Evolutionary conservation across 2,113 vertebrate genomes (phyloP).

Genomic region (Centropus bengalensis): DNA sequence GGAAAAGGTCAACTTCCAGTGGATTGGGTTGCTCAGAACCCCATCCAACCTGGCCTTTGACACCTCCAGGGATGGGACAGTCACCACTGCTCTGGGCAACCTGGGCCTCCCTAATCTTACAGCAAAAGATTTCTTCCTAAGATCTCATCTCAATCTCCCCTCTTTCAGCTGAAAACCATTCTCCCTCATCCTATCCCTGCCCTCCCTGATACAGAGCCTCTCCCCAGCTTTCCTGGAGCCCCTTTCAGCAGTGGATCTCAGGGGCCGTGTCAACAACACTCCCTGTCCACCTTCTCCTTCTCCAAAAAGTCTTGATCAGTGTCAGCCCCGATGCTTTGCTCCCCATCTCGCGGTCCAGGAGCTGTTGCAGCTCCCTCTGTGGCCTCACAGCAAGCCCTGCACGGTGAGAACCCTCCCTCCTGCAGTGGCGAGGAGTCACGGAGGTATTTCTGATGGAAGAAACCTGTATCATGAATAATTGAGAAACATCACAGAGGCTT

Average conservation of each 20-base stretch:
- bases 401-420: accelerated
- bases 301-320: background rate
- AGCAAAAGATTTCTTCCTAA: too few species aligned
- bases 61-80: too few species aligned
- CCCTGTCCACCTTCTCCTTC: background rate
- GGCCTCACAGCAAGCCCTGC: accelerated
- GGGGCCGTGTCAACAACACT: background rate
- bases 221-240: too few species aligned
- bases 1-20: too few species aligned
- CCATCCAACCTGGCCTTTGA: too few species aligned
- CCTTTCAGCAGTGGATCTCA: background rate
- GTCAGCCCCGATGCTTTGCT: background rate
- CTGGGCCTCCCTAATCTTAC: too few species aligned
- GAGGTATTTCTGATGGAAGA: constrained; percentile 42
- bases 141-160: too few species aligned
- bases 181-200: too few species aligned
- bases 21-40: too few species aligned
- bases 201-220: too few species aligned
- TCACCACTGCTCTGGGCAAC: too few species aligned
- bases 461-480: constrained; percentile 41
- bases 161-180: too few species aligned
- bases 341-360: background rate
- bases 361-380: background rate
- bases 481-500: background rate
- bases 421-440: accelerated